phyloP scores from a whole-genome alignment of 2,888 invertebrate species.

The Galerucella pusilla region DNA sequence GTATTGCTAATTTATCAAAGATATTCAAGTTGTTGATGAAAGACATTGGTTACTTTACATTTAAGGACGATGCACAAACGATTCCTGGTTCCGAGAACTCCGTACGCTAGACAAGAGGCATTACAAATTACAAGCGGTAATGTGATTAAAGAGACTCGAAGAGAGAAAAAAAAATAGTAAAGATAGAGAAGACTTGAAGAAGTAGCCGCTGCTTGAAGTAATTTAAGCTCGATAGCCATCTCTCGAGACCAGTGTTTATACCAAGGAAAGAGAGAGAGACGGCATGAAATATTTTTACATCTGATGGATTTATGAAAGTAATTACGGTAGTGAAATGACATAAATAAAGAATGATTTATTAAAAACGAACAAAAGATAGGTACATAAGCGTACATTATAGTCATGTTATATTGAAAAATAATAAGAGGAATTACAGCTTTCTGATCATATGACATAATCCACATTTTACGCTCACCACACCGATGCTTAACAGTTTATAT shows the following conservation, averaged over 20 bases:
- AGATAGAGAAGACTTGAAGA: conserved; percentile 29
- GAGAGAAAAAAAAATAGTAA: conserved; percentile 30
- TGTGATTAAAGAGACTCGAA: conserved; percentile 38
- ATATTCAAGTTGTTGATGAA: conserved; percentile 5
- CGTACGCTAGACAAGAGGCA: conserved; percentile 26
- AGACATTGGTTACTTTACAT: background rate
- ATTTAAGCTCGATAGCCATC: conserved; percentile 54
- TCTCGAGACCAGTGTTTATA: conserved; percentile 46
- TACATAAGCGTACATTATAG: conserved; percentile 16
- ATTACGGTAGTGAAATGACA: conserved; percentile 60
- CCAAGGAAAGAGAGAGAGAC: conserved; percentile 23
- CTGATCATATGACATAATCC: too few species aligned
- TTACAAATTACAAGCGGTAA: conserved; percentile 40
- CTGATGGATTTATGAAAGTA: conserved; percentile 62
- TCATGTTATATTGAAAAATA: background rate
- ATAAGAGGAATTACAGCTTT: background rate
- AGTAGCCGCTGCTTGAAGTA: conserved; percentile 38
- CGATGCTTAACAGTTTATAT: too few species aligned
- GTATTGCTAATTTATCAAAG: conserved; percentile 1
- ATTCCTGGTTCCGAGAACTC: conserved; percentile 13
- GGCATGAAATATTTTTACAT: conserved; percentile 55
- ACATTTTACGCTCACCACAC: too few species aligned
- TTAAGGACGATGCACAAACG: conserved; percentile 8
- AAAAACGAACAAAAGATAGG: conserved; percentile 32
- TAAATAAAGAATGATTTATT: conserved; percentile 60